Percentiles rank a stretch among this genome's conserved stretches.
phyloP scores from a whole-genome alignment of 2,113 vertebrate genomes.

The zebrafish (Danio rerio) region DNA sequence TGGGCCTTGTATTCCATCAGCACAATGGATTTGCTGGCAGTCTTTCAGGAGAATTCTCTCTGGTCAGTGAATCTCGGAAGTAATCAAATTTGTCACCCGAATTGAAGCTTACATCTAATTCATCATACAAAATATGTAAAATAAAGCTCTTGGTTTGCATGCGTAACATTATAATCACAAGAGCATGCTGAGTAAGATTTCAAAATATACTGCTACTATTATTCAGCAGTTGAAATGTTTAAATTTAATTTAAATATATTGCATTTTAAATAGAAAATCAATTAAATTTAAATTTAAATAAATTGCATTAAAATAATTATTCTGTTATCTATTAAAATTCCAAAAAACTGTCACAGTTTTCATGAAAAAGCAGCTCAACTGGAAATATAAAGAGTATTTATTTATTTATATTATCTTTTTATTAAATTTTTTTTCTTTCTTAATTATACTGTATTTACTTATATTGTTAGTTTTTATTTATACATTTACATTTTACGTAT shows the following conservation, averaged over 20 bases:
- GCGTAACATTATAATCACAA: not conserved
- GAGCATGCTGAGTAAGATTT: not conserved
- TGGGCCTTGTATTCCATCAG: constrained; percentile 13
- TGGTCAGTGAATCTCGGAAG: not conserved
- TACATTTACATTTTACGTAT: too few relatives aligned
- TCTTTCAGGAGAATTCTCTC: not conserved
- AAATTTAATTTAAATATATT: not conserved
- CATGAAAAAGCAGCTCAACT: too few relatives aligned
- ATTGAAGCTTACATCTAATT: constrained; percentile 3
- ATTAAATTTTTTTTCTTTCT: too few relatives aligned
- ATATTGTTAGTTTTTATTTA: too few relatives aligned
- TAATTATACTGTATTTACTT: too few relatives aligned
- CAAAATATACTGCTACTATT: not conserved
- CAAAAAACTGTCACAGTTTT: too few relatives aligned
- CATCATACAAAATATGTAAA: not conserved
- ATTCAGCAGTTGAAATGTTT: not conserved
- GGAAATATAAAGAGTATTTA: too few relatives aligned
- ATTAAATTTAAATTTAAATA: too few relatives aligned
- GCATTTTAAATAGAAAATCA: not conserved
- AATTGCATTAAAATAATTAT: not conserved
- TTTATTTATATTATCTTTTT: too few relatives aligned
- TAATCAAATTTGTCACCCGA: constrained; percentile 1
- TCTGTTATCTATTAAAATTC: too few relatives aligned
- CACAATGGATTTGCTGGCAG: constrained; percentile 7
- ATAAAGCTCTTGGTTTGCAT: not conserved